Base-by-base conservation (phyloP, 2,888 invertebrate species). In the Oscheius sp. region DNA sequence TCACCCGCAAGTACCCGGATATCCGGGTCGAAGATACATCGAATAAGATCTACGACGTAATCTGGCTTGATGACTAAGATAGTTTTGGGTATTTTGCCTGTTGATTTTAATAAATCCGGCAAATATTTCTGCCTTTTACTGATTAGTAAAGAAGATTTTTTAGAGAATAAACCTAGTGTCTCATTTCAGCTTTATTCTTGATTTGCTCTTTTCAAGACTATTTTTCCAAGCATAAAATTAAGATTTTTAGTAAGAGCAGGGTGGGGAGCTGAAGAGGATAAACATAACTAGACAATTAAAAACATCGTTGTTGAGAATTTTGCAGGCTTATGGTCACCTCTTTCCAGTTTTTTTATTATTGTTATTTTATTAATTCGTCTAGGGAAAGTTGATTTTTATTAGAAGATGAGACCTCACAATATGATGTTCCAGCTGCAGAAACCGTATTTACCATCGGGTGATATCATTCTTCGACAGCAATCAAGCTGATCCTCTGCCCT, bases 221-320 rank as follows among this genome's bases (percentile, higher is more conserved):
- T 87, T 84, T 33, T 82, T 90, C 37, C 83, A 87, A 70, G 83
- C 90, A 52, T 82, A n/a, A n/a, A n/a, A n/a, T n/a, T n/a, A n/a
- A n/a, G n/a, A n/a, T n/a, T n/a, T n/a, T n/a, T n/a, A n/a, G n/a
- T n/a, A n/a, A n/a, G n/a, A 83, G 23, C 82, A 86, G 37, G 88
- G 89, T 1, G 83, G 86, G 34, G 89, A 89, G 72, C 74, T 97
- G 53, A 90, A 98, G 46, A 94, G 98, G 76, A 95, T 96, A 1
- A 90, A 97, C 0, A 95, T 96, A 15, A 96, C 96, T 87, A 96
- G 97, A 12, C 95, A 95, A 87, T 95, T 95, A 3, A 95, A 96
- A 87, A 93, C 91, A 50, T 91, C 91, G 0, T 88, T 98, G 78
- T 93, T 98, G 88, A 91, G 97, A 63, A 93, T 96, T 90, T 98